Conservation (phyloP, 2,797 vertebrate species). For the Xenentodon cancila region DNA sequence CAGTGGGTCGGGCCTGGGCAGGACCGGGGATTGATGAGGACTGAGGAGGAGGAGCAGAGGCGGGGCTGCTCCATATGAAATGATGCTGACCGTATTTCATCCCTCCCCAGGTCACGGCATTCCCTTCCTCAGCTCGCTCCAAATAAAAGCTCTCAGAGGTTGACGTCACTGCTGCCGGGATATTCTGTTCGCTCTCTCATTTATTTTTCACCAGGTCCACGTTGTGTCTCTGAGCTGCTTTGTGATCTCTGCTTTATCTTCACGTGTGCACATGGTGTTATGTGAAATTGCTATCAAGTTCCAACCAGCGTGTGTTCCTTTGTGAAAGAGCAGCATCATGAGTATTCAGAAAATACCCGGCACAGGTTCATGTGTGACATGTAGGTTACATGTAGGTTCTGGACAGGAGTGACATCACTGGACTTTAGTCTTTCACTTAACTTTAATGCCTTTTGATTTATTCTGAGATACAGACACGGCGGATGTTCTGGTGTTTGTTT, state of each 20-base stretch:
- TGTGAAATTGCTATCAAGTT: no score
- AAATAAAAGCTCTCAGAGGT: conserved; percentile 33
- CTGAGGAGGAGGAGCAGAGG: conserved; percentile 34
- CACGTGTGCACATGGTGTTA: no score
- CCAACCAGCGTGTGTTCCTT: no score
- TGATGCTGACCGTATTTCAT: conserved; percentile 19
- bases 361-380: no score
- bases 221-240: neutral
- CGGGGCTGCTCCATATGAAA: conserved; percentile 26
- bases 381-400: no score
- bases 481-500: no score
- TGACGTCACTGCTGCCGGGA: conserved; percentile 54
- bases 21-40: conserved; percentile 13
- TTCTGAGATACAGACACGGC: no score
- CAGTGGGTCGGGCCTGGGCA: conserved; percentile 11
- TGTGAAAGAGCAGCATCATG: no score
- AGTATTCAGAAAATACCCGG: no score
- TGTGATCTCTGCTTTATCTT: conserved; percentile 2
- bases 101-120: conserved; percentile 39
- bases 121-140: conserved; percentile 26
- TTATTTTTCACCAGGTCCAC: conserved; percentile 35
- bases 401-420: no score
- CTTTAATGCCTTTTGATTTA: no score
- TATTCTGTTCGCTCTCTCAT: conserved; percentile 8
- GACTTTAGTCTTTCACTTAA: no score